A percentile compares a stretch with the other conserved stretches of the same genome.
phyloP scores from a whole-genome alignment of 2,797 vertebrate genomes.

The Myripristis murdjan region DNA sequence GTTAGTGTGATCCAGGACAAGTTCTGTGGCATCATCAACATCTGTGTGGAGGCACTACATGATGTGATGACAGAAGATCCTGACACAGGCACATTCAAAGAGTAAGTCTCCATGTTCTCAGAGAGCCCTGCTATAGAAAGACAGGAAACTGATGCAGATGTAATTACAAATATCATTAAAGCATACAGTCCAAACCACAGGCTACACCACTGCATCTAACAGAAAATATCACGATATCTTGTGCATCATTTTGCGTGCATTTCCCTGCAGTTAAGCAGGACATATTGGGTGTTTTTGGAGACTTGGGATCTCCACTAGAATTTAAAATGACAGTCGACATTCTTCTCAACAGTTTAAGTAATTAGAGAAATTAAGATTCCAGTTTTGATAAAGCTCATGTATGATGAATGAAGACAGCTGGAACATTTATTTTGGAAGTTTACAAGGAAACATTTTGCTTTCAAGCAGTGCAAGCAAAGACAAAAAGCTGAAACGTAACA shows the following conservation, averaged over 20 bases:
- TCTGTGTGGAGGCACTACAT: slow-evolving; percentile 95
- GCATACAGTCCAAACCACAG: slow-evolving; percentile 1
- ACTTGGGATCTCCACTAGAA: too few species aligned
- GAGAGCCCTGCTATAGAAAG: not conserved
- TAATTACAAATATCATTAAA: not conserved
- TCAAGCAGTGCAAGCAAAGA: slow-evolving; percentile 5
- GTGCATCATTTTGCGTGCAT: too few species aligned
- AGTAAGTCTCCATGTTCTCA: slow-evolving; percentile 85
- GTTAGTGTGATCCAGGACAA: slow-evolving; percentile 96
- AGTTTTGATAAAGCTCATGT: slow-evolving; percentile 23
- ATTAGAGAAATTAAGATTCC: slow-evolving; percentile 1
- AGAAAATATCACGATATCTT: too few species aligned
- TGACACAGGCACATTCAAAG: slow-evolving; percentile 94
- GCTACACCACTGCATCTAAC: too few species aligned
- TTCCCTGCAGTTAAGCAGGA: too few species aligned
- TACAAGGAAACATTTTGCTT: too few species aligned
- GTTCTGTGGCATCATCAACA: slow-evolving; percentile 97
- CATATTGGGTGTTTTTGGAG: too few species aligned
- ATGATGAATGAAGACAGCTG: slow-evolving; percentile 17
- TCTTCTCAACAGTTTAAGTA: not conserved
- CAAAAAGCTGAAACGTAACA: slow-evolving; percentile 8
- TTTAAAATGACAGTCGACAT: not conserved
- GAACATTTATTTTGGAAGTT: slow-evolving; percentile 25
- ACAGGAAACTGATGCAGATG: not conserved
- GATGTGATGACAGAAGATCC: slow-evolving; percentile 98